Conservation (phyloP, 2,113 vertebrate genomes). For the Turnix velox region DNA sequence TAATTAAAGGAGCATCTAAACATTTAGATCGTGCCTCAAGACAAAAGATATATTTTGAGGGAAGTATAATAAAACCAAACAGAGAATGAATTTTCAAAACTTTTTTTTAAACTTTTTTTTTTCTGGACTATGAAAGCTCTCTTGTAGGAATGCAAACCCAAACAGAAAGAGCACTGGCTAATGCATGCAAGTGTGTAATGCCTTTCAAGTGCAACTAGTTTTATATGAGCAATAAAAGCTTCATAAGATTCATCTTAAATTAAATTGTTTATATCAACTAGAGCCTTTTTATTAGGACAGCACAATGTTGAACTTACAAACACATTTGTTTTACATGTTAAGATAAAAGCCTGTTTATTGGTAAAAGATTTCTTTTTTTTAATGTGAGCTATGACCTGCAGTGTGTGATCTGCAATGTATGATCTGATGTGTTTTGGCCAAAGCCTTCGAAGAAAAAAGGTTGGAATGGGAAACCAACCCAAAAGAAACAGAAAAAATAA, state of each 20-base stretch:
- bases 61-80: not conserved
- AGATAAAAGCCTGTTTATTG: conserved; percentile 35
- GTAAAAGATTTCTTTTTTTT: not conserved
- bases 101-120: not conserved
- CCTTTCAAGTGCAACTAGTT: not conserved
- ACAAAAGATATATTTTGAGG: not conserved
- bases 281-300: conserved; percentile 13
- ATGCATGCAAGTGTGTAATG: not conserved
- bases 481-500: not conserved
- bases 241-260: not conserved
- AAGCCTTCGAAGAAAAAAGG: not conserved
- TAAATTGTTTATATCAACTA: conserved; percentile 10
- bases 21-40: not conserved
- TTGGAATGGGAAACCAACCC: not conserved
- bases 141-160: not conserved
- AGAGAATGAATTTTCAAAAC: not conserved
- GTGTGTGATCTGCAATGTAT: conserved; percentile 11
- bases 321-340: not conserved
- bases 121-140: not conserved
- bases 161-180: not conserved
- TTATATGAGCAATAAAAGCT: conserved; percentile 13
- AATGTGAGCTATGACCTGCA: not conserved
- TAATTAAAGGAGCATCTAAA: not conserved
- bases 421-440: not conserved
- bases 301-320: conserved; percentile 22